Conservation (phyloP, 2,888 invertebrate species). For the Caenorhabditis sp. region DNA sequence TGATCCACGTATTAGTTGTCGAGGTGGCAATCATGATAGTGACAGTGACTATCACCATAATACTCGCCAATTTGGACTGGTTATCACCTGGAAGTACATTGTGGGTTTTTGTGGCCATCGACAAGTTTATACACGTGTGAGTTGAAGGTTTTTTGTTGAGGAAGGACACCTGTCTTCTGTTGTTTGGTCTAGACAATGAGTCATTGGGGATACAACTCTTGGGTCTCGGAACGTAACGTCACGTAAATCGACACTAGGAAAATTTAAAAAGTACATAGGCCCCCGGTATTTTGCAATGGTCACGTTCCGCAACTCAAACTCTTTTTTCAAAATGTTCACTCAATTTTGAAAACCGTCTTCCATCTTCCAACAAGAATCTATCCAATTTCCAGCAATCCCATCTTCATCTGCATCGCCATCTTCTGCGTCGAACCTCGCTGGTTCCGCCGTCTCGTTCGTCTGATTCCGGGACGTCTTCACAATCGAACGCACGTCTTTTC, state of each 20-base stretch:
- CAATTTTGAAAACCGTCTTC: too few relatives aligned
- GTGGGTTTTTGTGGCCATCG: constrained; percentile 24
- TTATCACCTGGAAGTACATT: constrained; percentile 11
- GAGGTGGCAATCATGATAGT: constrained; percentile 35
- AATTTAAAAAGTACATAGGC: too few relatives aligned
- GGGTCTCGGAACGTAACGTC: too few relatives aligned
- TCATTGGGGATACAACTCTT: too few relatives aligned
- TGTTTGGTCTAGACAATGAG: too few relatives aligned
- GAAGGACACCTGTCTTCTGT: too few relatives aligned
- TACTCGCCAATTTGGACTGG: constrained; percentile 14
- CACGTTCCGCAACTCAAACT: too few relatives aligned
- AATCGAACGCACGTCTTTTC: constrained; percentile 20
- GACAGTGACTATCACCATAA: background rate
- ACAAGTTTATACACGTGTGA: constrained; percentile 48
- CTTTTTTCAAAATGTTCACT: too few relatives aligned
- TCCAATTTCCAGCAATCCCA: constrained; percentile 40
- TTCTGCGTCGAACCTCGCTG: constrained; percentile 35
- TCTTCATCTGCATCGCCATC: constrained; percentile 38
- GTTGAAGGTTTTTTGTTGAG: constrained; percentile 5
- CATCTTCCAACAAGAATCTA: too few relatives aligned
- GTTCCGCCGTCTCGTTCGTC: constrained; percentile 13
- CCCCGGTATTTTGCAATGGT: too few relatives aligned
- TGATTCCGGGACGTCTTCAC: constrained; percentile 22
- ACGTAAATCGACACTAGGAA: too few relatives aligned
- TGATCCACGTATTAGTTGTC: constrained; percentile 23